phyloP scores from a whole-genome alignment of 2,888 invertebrate genomes.

The Cistogaster globosa region DNA sequence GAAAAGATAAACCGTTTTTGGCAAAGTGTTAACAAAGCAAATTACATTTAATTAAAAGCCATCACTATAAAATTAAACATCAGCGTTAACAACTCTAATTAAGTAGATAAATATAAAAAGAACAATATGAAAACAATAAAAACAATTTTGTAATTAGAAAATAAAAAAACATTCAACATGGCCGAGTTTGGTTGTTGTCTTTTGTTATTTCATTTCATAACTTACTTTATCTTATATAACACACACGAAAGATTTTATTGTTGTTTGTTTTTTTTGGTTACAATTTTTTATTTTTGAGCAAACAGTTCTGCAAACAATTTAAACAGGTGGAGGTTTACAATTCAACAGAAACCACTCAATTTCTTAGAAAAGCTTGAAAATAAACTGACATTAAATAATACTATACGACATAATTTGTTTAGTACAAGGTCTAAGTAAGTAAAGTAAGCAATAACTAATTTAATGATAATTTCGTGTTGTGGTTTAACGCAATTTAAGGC shows the following conservation, averaged over 20 bases:
- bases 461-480: no score
- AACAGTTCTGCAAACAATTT: not conserved
- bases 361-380: constrained; percentile 12
- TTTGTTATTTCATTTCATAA: no score
- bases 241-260: no score
- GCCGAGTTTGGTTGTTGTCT: no score
- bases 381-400: constrained; percentile 8
- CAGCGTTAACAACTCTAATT: constrained; percentile 12
- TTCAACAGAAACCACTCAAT: not conserved
- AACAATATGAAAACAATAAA: not conserved
- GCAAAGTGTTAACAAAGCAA: not conserved
- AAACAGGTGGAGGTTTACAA: constrained; percentile 27
- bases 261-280: not conserved
- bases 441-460: not conserved
- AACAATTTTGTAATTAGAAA: not conserved
- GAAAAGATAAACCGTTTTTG: no score
- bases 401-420: not conserved
- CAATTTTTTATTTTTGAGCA: not conserved
- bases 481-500: not conserved
- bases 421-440: constrained; percentile 24
- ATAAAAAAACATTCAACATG: no score
- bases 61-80: constrained; percentile 1
- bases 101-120: not conserved
- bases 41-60: constrained; percentile 27
- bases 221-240: no score